Evolutionary conservation across 2,797 vertebrate species (phyloP), one percentile per base, ranked within the genome.

Genomic region (Sardinella longiceps): DNA sequence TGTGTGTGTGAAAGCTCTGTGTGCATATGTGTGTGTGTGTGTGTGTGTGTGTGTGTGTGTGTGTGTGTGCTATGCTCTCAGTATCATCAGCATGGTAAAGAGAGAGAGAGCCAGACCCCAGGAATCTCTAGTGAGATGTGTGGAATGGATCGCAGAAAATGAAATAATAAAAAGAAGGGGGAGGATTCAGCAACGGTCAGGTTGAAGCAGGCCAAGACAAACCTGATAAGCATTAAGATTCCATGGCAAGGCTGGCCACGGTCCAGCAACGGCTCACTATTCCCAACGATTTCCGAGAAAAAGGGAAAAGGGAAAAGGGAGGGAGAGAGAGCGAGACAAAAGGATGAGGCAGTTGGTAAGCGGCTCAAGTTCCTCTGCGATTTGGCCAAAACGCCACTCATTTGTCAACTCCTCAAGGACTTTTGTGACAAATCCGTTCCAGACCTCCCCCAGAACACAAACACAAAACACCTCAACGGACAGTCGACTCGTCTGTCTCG

Each of bases 71-170:
- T 30, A 63, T 63, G 25, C 60, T 28, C 60, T 25, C 43, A 53
- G 80, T 87, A 86, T 46, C 86, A 82, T 89, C 84, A 83, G 66
- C 48, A 82, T 60, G 83, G 81, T 87, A 88, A 81, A 81, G n/a
- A n/a, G n/a, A n/a, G n/a, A 82, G 33, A 70, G 80, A 84, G 85
- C 70, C 39, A 83, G 86, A 88, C 82, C 63, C 58, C 30, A 51
- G 85, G 86, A 83, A 89, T 92, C 88, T 87, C 86, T 86, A 88
- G 86, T 88, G 82, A 66, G 89, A 86, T 88, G 43, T n/a, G n/a
- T n/a, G 45, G 51, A 56, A 56, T 43, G 85, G 87, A 90, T 85
- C 88, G 86, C 85, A 74, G 48, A 15, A 15, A 50, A 50, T 14
- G 15, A 50, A 50, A 89, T 74, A 93, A 93, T 87, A 92, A 90